These are phyloP conservation scores for Oligia fasciuncula DNA, from an alignment of 2,888 invertebrate species.

Conservation along the genomic window DNA sequence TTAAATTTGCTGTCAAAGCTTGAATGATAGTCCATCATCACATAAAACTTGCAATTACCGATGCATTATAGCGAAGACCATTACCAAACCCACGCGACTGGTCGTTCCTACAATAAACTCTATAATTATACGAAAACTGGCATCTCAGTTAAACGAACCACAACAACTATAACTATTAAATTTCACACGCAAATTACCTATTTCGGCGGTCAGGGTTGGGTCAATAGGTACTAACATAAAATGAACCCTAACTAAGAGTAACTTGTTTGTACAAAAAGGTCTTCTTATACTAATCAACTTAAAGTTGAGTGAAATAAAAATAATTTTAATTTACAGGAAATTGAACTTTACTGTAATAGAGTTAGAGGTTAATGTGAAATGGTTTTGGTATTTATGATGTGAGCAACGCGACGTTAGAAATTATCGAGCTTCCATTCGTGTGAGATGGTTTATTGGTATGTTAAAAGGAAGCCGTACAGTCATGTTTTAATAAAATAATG, in stretches of 20 bases:
- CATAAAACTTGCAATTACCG: not conserved
- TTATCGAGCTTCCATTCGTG: slow-evolving; percentile 47
- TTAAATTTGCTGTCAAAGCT: not conserved
- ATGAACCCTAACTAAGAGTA: slow-evolving; percentile 39
- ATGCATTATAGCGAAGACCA: slow-evolving; percentile 21
- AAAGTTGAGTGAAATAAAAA: slow-evolving; percentile 60
- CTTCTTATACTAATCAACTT: slow-evolving; percentile 61
- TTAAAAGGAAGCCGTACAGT: slow-evolving; percentile 26
- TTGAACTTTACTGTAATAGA: slow-evolving; percentile 66
- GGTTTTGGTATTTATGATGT: slow-evolving; percentile 48
- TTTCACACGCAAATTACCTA: slow-evolving; percentile 81
- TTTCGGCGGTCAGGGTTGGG: slow-evolving; percentile 83
- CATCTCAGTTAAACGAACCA: slow-evolving; percentile 67
- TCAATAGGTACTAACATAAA: slow-evolving; percentile 70
- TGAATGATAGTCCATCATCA: not conserved
- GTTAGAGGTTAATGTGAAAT: slow-evolving; percentile 57
- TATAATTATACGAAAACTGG: slow-evolving; percentile 69
- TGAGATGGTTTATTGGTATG: slow-evolving; percentile 40
- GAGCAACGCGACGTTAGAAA: slow-evolving; percentile 33
- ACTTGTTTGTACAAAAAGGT: slow-evolving; percentile 35
- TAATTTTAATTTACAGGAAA: slow-evolving; percentile 65
- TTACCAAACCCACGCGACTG: slow-evolving; percentile 32
- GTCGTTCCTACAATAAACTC: slow-evolving; percentile 67
- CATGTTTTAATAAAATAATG: not conserved
- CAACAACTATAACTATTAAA: slow-evolving; percentile 75